phyloP scores from a whole-genome alignment of 1,140 invertebrate genomes.

The Lycorma delicatula region DNA sequence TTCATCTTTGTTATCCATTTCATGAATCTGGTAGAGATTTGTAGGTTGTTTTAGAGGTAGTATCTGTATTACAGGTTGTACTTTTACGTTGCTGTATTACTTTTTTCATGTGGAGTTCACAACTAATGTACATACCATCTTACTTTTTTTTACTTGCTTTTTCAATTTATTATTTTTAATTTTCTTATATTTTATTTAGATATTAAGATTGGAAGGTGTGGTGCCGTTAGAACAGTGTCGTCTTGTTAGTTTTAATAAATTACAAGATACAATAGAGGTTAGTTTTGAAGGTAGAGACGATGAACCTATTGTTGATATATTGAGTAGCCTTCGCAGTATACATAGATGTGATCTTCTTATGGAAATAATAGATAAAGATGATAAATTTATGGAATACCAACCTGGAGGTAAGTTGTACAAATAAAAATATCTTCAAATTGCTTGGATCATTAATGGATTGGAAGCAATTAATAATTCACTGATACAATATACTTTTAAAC shows the following conservation, averaged over 20 bases:
- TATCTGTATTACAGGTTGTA: too few relatives aligned
- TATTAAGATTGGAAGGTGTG: constrained; percentile 48
- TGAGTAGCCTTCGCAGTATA: constrained; percentile 37
- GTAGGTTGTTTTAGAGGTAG: too few relatives aligned
- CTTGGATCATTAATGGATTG: too few relatives aligned
- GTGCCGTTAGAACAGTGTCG: constrained; percentile 57
- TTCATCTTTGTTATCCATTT: too few relatives aligned
- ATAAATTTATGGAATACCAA: constrained; percentile 54
- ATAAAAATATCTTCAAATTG: too few relatives aligned
- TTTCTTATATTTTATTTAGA: constrained; percentile 31
- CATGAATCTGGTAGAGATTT: too few relatives aligned
- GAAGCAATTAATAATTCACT: too few relatives aligned
- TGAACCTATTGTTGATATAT: constrained; percentile 43
- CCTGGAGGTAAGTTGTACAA: too few relatives aligned
- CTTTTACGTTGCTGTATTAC: too few relatives aligned
- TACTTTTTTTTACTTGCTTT: constrained; percentile 6
- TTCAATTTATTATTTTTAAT: not conserved
- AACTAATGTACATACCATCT: too few relatives aligned
- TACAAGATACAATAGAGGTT: constrained; percentile 56
- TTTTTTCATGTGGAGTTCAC: too few relatives aligned
- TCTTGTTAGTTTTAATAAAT: constrained; percentile 61
- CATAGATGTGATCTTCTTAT: constrained; percentile 53
- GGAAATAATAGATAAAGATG: constrained; percentile 54
- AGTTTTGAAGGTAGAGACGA: constrained; percentile 55
- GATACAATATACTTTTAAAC: too few relatives aligned